Evolutionary conservation across 2,113 vertebrate species (phyloP), one percentile per base, ranked within the genome.

Genomic region (Mesoclemmys tuberculata): DNA sequence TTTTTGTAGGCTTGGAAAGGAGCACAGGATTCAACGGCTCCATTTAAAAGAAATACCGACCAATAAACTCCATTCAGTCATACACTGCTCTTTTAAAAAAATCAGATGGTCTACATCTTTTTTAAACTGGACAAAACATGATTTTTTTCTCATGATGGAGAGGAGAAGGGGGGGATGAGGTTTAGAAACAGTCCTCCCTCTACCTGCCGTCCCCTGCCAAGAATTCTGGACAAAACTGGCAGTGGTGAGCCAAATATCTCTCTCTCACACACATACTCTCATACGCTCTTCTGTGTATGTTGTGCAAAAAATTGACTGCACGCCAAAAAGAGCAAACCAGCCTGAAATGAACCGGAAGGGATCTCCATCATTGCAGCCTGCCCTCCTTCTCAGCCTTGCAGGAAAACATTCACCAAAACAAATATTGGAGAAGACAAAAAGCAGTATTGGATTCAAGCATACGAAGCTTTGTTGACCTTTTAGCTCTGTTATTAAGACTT

Each of bases 401-500:
- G 68, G 93, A 90, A 96, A 93, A 95, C 89, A 90, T 4, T 5
- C 86, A 93, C 88, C 92, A 81, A 83, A 85, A 96, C 81, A 56
- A n/a, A 97, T 87, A 94, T 90, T 95, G 97, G 71, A 95, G 97
- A 95, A 98, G 97, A 97, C 93, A 96, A 93, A 95, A 96, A 94
- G 96, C 97, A 97, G 98, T 97, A 92, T 94, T 92, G 97, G 98
- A 98, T 96, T 98, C 98, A 94, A 98, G 98, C 98, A 93, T 97
- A 97, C 94, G 97, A 97, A 93, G 97, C 98, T 98, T 97, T 97
- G 97, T 97, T 97, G 97, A 97, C 97, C 95, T 97, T 98, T 97
- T 98, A 98, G 98, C 96, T 98, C 98, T 98, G 97, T 98, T 97
- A 97, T 98, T 97, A 98, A 97, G 98, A 98, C 98, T 99, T 99